Conservation (phyloP, 1,140 invertebrate genomes). For the Liolophura sinensis region DNA sequence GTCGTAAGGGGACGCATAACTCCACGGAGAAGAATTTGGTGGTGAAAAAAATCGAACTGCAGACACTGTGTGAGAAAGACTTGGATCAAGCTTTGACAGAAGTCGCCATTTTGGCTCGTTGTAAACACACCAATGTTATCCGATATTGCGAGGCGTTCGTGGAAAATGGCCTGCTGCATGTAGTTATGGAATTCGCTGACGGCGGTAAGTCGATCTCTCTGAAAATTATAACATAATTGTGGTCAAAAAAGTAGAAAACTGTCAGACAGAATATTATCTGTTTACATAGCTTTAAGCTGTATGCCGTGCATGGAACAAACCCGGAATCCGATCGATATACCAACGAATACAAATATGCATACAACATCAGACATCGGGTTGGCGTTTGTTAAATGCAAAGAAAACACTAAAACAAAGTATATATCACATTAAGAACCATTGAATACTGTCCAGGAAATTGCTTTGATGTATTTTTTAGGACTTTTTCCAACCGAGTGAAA, state of each 20-base stretch:
- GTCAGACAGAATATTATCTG: background rate
- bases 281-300: too few relatives aligned
- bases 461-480: too few relatives aligned
- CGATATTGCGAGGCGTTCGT: slow-evolving; percentile 60
- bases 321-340: too few relatives aligned
- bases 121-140: slow-evolving; percentile 62
- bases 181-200: slow-evolving; percentile 65
- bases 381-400: too few relatives aligned
- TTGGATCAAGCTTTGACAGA: slow-evolving; percentile 60
- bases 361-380: too few relatives aligned
- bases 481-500: too few relatives aligned
- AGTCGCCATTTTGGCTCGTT: slow-evolving; percentile 57
- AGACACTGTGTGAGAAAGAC: slow-evolving; percentile 60
- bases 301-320: too few relatives aligned
- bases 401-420: too few relatives aligned
- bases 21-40: slow-evolving; percentile 55
- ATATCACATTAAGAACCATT: too few relatives aligned
- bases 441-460: too few relatives aligned
- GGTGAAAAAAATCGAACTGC: slow-evolving; percentile 67
- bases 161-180: slow-evolving; percentile 54
- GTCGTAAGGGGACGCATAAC: slow-evolving; percentile 58
- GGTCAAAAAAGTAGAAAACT: background rate
- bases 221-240: too few relatives aligned
- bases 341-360: too few relatives aligned
- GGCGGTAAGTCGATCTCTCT: slow-evolving; percentile 51